These are phyloP conservation scores for Piprites chloris DNA, from an alignment of 2,113 vertebrate genomes.

Conservation along the genomic window DNA sequence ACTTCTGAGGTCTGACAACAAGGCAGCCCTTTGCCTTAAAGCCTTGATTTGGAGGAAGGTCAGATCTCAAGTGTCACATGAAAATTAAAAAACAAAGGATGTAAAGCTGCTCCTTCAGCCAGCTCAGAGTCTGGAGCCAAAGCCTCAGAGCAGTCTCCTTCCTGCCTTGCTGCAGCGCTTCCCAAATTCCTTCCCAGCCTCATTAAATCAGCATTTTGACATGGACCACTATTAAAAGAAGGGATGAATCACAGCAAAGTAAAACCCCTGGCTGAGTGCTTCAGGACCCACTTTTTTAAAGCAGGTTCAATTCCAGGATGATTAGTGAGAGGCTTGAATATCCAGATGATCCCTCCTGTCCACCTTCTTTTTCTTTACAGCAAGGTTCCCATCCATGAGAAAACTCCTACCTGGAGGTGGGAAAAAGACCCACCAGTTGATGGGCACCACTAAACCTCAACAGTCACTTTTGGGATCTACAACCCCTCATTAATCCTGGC, in stretches of 20 bases:
- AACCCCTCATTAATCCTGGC: background rate
- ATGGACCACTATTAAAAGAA: background rate
- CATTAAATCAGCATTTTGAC: background rate
- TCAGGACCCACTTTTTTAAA: background rate
- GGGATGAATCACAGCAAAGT: background rate
- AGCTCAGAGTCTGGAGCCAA: background rate
- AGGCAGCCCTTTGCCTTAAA: background rate
- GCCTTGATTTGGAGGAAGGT: background rate
- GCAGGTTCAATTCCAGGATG: background rate
- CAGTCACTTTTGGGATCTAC: background rate
- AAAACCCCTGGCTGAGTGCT: background rate
- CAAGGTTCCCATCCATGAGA: background rate
- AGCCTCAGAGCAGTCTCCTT: background rate
- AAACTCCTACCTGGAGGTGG: background rate
- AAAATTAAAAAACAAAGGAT: background rate
- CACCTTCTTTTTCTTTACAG: background rate
- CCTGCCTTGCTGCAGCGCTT: accelerated
- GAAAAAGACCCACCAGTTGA: background rate
- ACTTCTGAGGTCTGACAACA: background rate
- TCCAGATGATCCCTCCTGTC: background rate
- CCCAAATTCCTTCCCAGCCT: background rate
- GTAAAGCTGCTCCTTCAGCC: background rate
- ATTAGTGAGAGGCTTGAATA: background rate
- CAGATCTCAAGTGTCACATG: background rate
- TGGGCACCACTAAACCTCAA: background rate